Conservation (phyloP, 2,113 vertebrate species). For the Gobius niger region DNA sequence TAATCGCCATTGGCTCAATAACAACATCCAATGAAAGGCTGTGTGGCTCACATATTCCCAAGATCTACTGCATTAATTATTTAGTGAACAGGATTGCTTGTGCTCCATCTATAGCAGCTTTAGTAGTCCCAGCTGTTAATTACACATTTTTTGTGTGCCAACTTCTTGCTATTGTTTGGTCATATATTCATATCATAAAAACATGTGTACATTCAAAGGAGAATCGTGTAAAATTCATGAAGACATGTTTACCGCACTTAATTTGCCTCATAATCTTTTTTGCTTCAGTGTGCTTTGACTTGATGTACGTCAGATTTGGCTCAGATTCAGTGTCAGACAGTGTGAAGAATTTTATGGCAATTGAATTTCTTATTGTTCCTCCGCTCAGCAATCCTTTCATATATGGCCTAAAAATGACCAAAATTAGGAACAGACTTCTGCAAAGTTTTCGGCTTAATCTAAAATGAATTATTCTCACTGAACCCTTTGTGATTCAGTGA, state of each 20-base stretch:
- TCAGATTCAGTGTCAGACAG: not conserved
- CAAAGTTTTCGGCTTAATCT: too few species aligned
- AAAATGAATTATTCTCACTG: too few species aligned
- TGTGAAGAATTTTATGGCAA: slow-evolving; percentile 27
- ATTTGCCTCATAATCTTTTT: slow-evolving; percentile 10
- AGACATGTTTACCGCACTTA: slow-evolving; percentile 42
- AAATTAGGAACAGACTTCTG: slow-evolving; percentile 19
- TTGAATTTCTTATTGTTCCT: slow-evolving; percentile 40
- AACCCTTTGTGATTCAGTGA: too few species aligned
- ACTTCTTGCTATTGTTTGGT: slow-evolving; percentile 12
- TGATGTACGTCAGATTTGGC: slow-evolving; percentile 36
- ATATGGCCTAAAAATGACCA: slow-evolving; percentile 32
- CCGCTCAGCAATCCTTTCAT: slow-evolving; percentile 37
- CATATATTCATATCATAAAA: slow-evolving; percentile 32
- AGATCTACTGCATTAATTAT: slow-evolving; percentile 40
- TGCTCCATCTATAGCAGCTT: slow-evolving; percentile 2
- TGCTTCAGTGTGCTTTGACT: slow-evolving; percentile 28
- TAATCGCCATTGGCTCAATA: slow-evolving; percentile 13
- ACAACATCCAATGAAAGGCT: slow-evolving; percentile 13
- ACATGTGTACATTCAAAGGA: slow-evolving; percentile 22
- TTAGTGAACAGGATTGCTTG: slow-evolving; percentile 22
- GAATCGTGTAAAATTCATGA: slow-evolving; percentile 35
- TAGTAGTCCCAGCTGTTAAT: slow-evolving; percentile 25
- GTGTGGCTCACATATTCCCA: slow-evolving; percentile 48
- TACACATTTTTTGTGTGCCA: slow-evolving; percentile 37